Conservation (phyloP, 2,797 vertebrate species). For the Allobates femoralis region DNA sequence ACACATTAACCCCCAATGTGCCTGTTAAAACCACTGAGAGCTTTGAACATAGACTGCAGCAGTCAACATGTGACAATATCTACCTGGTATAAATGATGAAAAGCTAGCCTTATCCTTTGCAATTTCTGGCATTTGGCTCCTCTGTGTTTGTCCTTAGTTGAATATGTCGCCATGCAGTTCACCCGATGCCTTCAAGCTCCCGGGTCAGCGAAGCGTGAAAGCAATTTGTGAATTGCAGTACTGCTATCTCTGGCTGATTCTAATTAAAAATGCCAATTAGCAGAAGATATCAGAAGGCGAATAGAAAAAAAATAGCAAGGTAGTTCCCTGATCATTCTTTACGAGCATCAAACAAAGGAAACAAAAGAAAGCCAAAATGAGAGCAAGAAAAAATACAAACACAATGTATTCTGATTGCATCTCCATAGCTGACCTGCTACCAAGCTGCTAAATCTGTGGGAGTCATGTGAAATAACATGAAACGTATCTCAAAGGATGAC, state of each 20-base stretch:
- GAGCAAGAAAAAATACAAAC: neutral
- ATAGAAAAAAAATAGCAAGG: slow-evolving; percentile 33
- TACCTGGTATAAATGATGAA: neutral
- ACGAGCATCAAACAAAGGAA: slow-evolving; percentile 24
- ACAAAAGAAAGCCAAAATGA: neutral
- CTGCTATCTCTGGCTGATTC: slow-evolving; percentile 52
- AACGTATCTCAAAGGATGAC: too few relatives aligned
- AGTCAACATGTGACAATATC: too few relatives aligned
- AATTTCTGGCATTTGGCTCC: neutral
- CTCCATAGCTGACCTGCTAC: slow-evolving; percentile 22
- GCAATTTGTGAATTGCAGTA: slow-evolving; percentile 51
- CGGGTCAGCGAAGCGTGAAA: slow-evolving; percentile 56
- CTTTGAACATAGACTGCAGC: too few relatives aligned
- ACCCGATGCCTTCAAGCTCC: slow-evolving; percentile 22
- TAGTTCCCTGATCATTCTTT: slow-evolving; percentile 47
- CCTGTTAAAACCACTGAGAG: too few relatives aligned
- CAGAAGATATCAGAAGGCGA: slow-evolving; percentile 34
- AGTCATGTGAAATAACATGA: neutral
- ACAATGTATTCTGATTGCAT: neutral
- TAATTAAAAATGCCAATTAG: slow-evolving; percentile 64
- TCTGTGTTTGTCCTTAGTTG: neutral
- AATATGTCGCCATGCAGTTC: neutral
- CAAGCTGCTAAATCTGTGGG: neutral
- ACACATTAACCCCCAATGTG: too few relatives aligned
- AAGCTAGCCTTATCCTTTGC: neutral